Base-by-base conservation (phyloP, 2,113 vertebrate genomes). In the Uria lomvia region DNA sequence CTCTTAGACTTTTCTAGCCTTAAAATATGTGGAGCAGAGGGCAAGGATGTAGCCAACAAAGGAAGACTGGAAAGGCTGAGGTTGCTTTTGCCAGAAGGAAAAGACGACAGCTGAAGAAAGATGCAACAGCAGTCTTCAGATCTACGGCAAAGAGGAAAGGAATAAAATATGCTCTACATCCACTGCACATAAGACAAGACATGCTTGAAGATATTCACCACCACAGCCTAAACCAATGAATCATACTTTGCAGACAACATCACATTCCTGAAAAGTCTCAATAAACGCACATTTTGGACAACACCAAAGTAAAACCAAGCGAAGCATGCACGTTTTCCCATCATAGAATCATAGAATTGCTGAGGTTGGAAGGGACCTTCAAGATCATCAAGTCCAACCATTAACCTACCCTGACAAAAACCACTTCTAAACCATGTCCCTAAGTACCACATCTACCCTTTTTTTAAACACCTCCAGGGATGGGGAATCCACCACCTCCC, bases 281-380 rank as follows among this genome's bases (percentile, higher is more conserved):
- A 49, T 8, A 84, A 90, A 70, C 0, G 12, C 53, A n/a, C 2
- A 1, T 50, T 74, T 81, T 78, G 55, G 81, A 56, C 43, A 52
- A 16, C 4, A 21, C 6, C 11, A 9, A 40, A 79, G 53, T 9
- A 55, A 89, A 84, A 5, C 42, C 42, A 55, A 68, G 68, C 2
- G 2, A 75, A 63, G 45, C 0, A 1, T 11, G 15, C n/a, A 63
- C 0, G 0, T 36, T 65, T 73, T 50, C 55, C 68, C n/a, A 26
- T 8, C 45, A 38, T 40, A 40, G 40, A 40, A 40, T 40, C 40
- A 38, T 38, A 38, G 38, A 38, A 38, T 38, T 38, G 40, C 40
- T 40, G 40, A 40, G 40, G 38, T 38, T 38, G 38, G 38, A 38
- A 38, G 38, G 38, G 38, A 38, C 38, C 38, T 38, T 38, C 8